Conservation (phyloP, 2,888 invertebrate genomes). For the Erebia epiphron region DNA sequence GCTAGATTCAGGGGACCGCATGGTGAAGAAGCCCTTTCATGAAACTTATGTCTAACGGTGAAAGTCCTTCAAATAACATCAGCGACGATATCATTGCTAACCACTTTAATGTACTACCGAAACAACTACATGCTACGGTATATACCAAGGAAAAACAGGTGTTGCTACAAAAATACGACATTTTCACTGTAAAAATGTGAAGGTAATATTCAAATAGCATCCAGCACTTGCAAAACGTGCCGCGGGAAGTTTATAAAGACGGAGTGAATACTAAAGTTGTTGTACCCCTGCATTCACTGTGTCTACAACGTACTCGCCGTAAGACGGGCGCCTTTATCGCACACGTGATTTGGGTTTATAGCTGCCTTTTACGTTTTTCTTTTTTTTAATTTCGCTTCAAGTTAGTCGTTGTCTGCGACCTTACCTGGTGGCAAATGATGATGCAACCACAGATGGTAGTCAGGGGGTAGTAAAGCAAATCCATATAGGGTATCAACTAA, state of each 20-base stretch:
- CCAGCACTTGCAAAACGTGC: conserved; percentile 19
- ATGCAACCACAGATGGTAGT: too few species aligned
- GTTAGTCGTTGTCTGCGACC: too few species aligned
- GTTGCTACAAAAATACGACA: not conserved
- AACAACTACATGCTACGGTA: not conserved
- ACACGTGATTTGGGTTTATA: conserved; percentile 7
- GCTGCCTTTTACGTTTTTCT: not conserved
- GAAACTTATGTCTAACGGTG: not conserved
- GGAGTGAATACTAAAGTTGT: conserved; percentile 28
- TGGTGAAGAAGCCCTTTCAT: too few species aligned
- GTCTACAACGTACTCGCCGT: conserved; percentile 2
- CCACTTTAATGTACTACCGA: not conserved
- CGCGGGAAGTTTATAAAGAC: conserved; percentile 25
- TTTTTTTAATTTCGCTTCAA: too few species aligned
- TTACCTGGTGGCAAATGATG: too few species aligned
- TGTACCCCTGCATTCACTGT: conserved; percentile 23
- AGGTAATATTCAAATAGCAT: conserved; percentile 25
- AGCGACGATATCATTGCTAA: not conserved
- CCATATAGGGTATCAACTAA: too few species aligned
- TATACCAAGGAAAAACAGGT: not conserved
- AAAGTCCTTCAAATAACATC: not conserved
- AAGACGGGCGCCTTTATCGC: conserved; percentile 8
- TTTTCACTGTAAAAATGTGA: conserved; percentile 17
- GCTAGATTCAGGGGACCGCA: too few species aligned
- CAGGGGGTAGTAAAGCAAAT: too few species aligned